Evolutionary conservation across 2,888 invertebrate genomes (phyloP), one percentile per base, ranked within the genome.

Genomic region (Ectemnius continuus): DNA sequence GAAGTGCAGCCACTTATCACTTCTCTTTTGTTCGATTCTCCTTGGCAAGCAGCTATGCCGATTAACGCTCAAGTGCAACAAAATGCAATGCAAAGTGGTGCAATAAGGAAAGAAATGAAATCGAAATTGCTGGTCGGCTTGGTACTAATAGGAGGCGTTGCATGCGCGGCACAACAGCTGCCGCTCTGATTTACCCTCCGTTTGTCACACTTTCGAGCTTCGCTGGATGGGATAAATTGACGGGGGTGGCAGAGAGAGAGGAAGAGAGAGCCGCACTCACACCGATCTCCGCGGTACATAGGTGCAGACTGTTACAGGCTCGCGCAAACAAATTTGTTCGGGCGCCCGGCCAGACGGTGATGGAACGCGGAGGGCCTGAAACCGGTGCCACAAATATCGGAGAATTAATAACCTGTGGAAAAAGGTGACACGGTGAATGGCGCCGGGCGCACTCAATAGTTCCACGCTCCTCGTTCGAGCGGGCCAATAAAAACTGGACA

Each of bases 171-270:
- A 48, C 18, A 62, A 59, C 52, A 58, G 57, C 57, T 69, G 57
- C 47, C 58, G 59, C 56, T 78, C 70, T 67, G 61, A 70, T 81
- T 81, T 79, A 79, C 73, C 67, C 45, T 70, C 46, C 23, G 70
- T 14, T 4, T 47, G 63, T 76, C 46, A 61, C 67, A 58, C 63
- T 73, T 57, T 70, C 70, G 23, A 47, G 59, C 57, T 60, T 52
- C 28, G 45, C 58, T 16, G 64, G 61, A 48, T 26, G 47, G n/a
- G 46, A 23, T 58, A 46, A 68, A 73, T 47, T 16, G 57, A n/a
- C 45, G 20, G 59, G 8, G 52, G 67, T 26, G 52, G 67, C 56
- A 66, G 23, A n/a, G n/a, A n/a, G n/a, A n/a, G n/a, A n/a, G n/a
- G n/a, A n/a, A n/a, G n/a, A n/a, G n/a, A n/a, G n/a, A 28, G 23